phyloP scores from a whole-genome alignment of 30 jellyfish, hydroid and myxozoan genomes.

The Aurelia aurita region DNA sequence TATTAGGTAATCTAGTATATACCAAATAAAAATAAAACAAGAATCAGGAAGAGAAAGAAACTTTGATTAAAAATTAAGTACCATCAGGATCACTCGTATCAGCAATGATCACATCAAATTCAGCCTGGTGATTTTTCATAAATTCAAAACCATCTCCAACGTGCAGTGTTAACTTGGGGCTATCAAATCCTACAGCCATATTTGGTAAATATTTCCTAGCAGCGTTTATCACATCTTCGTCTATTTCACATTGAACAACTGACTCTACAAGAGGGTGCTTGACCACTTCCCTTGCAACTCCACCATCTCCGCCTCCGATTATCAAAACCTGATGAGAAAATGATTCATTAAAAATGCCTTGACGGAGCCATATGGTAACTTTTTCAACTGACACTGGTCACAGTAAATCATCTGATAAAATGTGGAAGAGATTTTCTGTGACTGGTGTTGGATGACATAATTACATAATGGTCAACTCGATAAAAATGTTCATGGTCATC shows the following conservation, averaged over 20 bases:
- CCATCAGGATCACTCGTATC: slow-evolving; percentile 99
- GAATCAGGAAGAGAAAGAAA: no score
- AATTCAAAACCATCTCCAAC: slow-evolving; percentile 93
- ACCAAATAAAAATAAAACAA: no score
- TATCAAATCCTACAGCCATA: slow-evolving; percentile 87
- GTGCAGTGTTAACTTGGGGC: slow-evolving; percentile 71
- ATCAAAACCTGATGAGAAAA: slow-evolving; percentile 65
- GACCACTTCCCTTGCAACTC: slow-evolving; percentile 88
- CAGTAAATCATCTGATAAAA: no score
- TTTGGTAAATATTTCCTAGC: slow-evolving; percentile 77
- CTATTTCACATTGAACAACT: slow-evolving; percentile 96
- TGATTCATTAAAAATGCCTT: no score
- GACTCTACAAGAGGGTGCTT: slow-evolving; percentile 93
- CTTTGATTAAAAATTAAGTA: neutral
- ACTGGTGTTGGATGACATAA: no score
- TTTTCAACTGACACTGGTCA: no score
- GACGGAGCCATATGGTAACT: no score
- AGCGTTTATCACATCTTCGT: slow-evolving; percentile 87
- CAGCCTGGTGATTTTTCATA: slow-evolving; percentile 73
- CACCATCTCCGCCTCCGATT: slow-evolving; percentile 99
- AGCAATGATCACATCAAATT: slow-evolving; percentile 92
- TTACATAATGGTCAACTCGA: no score
- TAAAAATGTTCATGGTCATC: no score
- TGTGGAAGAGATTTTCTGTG: no score
- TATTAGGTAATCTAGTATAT: no score